Percentiles rank a stretch among this genome's conserved stretches.
Evolutionary conservation across 2,888 invertebrate species (phyloP).

Genomic region (Trypoxylon attenuatum): DNA sequence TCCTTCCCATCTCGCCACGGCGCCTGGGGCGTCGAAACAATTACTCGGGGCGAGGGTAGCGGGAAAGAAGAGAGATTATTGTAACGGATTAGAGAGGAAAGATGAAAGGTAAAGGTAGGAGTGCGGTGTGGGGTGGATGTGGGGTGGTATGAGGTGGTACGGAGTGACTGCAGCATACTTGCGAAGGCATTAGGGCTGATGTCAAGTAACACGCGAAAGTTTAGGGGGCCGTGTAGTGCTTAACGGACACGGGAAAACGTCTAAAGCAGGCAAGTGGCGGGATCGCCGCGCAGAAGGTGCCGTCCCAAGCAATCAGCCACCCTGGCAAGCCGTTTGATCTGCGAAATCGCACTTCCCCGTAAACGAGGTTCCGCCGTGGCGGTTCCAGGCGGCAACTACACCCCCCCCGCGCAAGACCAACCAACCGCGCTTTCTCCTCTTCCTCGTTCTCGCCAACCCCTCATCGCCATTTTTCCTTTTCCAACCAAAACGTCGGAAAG

Average conservation of each 20-base stretch:
- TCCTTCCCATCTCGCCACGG: too few species aligned
- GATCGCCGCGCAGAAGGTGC: constrained; percentile 26
- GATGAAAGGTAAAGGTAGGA: too few species aligned
- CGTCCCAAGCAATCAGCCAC: constrained; percentile 44
- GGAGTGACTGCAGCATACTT: too few species aligned
- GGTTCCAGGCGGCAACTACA: constrained; percentile 17
- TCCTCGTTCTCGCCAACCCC: background rate
- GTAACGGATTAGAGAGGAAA: too few species aligned
- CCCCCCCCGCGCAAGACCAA: background rate
- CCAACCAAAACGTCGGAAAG: background rate
- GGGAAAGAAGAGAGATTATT: too few species aligned
- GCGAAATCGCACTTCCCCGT: constrained; percentile 45
- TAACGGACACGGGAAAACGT: constrained; percentile 3
- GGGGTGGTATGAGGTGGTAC: too few species aligned
- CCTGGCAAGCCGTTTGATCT: constrained; percentile 53
- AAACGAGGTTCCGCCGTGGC: constrained; percentile 43
- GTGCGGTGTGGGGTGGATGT: too few species aligned
- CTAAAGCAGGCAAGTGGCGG: constrained; percentile 20
- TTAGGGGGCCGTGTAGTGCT: constrained; percentile 11
- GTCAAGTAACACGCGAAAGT: constrained; percentile 23
- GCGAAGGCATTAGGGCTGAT: too few species aligned
- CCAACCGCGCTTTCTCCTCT: background rate
- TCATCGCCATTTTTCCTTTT: too few species aligned
- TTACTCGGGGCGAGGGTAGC: too few species aligned
- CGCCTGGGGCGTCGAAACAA: too few species aligned